A percentile compares a stretch with the other conserved stretches of the same genome.
Conservation (phyloP, 2,888 invertebrate species). For the Acleris sparsana region DNA sequence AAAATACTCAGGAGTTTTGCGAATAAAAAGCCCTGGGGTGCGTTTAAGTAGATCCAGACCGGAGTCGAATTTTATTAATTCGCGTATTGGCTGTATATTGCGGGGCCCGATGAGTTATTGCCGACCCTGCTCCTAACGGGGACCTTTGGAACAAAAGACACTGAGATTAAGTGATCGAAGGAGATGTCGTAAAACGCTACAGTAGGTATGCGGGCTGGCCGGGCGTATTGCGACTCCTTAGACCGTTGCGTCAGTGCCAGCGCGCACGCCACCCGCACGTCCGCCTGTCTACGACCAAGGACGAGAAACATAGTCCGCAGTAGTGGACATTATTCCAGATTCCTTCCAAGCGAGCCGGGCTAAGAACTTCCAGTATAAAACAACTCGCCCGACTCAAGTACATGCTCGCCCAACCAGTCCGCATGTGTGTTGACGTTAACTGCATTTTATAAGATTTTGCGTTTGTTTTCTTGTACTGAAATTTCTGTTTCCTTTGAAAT, state of each 20-base stretch:
- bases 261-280: conserved; percentile 19
- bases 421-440: conserved; percentile 75
- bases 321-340: conserved; percentile 56
- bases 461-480: conserved; percentile 67
- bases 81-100: conserved; percentile 55
- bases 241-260: conserved; percentile 12
- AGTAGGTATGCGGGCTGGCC: conserved; percentile 43
- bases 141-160: conserved; percentile 56
- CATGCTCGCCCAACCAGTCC: conserved; percentile 59
- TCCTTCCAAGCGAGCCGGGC: conserved; percentile 51
- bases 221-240: conserved; percentile 38
- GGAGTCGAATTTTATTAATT: conserved; percentile 53
- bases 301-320: conserved; percentile 53
- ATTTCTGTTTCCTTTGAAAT: conserved; percentile 70
- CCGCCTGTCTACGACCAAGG: conserved; percentile 27
- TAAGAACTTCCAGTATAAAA: conserved; percentile 63
- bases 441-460: conserved; percentile 75
- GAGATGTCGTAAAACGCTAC: conserved; percentile 51
- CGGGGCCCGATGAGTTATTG: conserved; percentile 57
- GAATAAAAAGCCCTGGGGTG: conserved; percentile 46
- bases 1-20: conserved; percentile 48
- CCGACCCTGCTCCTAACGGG: conserved; percentile 47
- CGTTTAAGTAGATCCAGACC: conserved; percentile 49
- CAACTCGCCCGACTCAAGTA: conserved; percentile 56
- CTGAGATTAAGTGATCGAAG: conserved; percentile 53